Base-by-base conservation (phyloP, 2,888 invertebrate species). In the Eulithis prunata region DNA sequence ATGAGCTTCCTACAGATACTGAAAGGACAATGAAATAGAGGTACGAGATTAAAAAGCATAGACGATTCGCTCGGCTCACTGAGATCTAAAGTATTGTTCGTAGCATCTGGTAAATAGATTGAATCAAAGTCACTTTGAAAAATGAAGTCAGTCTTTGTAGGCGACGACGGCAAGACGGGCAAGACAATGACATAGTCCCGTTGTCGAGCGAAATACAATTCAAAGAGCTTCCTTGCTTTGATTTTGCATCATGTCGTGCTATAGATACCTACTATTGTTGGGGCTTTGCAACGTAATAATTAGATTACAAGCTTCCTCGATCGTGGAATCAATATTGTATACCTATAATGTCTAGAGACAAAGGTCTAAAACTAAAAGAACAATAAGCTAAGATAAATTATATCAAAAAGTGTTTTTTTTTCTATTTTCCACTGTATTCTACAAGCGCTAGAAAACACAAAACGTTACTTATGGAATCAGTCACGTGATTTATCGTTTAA, bases 71-170 rank as follows among this genome's bases (percentile, higher is more conserved):
- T 57, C 58, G 52, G 47, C 46, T 54, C 51, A 64, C 59, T 57
- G 62, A 63, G 68, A 72, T 70, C 69, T 75, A 72, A 67, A 68
- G 69, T 70, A 76, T 77, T 79, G 78, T 79, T 72, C 72, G 64
- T 69, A 52, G 67, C 61, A 73, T 71, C 74, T 71, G 62, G 75
- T 79, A 82, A 84, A 82, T 80, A 85, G 81, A 86, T 88, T 85
- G 82, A 84, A 85, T 82, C 80, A 80, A 75, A 84, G 80, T 78
- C 79, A 80, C 83, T 86, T 84, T 85, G 84, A 84, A 85, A 87
- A 86, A 87, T 86, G 83, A 80, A 82, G 78, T 77, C 78, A 79
- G 78, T 73, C 75, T 71, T 70, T 72, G 71, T 71, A 70, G 69
- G 57, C 68, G 71, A 71, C 59, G 62, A 64, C 60, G 79, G 77